Base-by-base conservation (phyloP, 2,797 vertebrate genomes). In the Spinus pinus region DNA sequence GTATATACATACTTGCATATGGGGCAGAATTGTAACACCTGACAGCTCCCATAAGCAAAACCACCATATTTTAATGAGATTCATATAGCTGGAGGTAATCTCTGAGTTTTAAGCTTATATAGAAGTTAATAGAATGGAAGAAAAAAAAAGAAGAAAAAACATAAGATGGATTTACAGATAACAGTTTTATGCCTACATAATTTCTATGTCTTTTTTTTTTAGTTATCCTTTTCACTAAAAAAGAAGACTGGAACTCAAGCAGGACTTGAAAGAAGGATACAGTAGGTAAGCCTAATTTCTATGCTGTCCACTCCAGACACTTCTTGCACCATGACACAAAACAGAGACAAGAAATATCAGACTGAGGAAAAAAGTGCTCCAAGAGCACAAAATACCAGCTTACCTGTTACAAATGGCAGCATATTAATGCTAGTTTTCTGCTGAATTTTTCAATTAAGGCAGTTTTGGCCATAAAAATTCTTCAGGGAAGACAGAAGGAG, bases 231-330 rank as follows among this genome's bases (percentile, higher is more conserved):
- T 22, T 33, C 18, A 61, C 14, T 3, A 14, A 49, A 72, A 21
- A 75, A 20, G n/a, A 42, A 28, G 41, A 42, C 18, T 51, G 50
- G 17, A 58, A 7, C 15, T 81, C 53, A 12, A 67, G 27, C 2
- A 12, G 31, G 19, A 74, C 5, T 20, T 42, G 18, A 35, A 83
- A 66, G 37, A 81, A 39, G 8, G 10, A 67, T 16, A 30, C 0
- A 0, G 1, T 18, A 21, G 1, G 14, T 71, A 60, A 84, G 3
- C 9, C 11, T 70, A 42, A 66, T 39, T 16, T 31, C 33, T 35
- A 15, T 31, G 9, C 14, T 60, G 25, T 60, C 10, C 0, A 1
- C 12, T 39, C 18, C 3, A 7, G 33, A 41, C 24, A 27, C 2
- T 53, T 57, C 39, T 65, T 61, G 24, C 6, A 50, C 11, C 0